Evolutionary conservation across 1,140 invertebrate genomes (phyloP).

Genomic region (Zaprionus ornatus): DNA sequence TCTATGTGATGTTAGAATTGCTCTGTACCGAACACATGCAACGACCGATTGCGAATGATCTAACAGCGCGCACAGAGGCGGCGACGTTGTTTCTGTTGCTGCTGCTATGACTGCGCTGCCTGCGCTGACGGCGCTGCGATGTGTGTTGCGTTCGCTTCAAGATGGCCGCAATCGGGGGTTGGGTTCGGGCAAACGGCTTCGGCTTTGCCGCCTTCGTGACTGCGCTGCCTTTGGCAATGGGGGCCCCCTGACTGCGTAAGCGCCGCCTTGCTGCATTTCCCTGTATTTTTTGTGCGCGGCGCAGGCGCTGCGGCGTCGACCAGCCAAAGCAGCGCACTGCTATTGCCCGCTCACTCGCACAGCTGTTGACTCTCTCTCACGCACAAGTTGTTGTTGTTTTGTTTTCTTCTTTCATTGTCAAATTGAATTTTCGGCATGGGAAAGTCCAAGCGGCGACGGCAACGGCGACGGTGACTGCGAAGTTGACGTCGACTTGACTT

Average conservation of each 20-base stretch:
- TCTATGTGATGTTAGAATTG: not conserved
- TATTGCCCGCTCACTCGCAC: conserved; percentile 23
- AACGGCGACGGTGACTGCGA: conserved; percentile 9
- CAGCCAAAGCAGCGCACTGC: conserved; percentile 60
- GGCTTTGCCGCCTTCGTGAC: conserved; percentile 11
- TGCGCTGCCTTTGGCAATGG: not conserved
- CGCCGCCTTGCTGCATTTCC: conserved; percentile 76
- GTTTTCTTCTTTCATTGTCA: conserved; percentile 66
- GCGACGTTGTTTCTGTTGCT: conserved; percentile 56
- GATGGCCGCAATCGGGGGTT: conserved; percentile 58
- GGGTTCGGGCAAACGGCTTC: conserved; percentile 13
- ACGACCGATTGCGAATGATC: conserved; percentile 75
- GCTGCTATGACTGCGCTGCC: conserved; percentile 19
- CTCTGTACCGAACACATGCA: conserved; percentile 71
- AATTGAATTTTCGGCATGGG: conserved; percentile 81
- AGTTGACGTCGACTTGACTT: conserved; percentile 19
- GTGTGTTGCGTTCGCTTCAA: conserved; percentile 26
- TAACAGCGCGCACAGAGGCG: conserved; percentile 55
- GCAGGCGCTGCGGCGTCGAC: conserved; percentile 62
- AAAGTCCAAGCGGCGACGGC: conserved; percentile 51
- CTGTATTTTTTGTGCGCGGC: conserved; percentile 58
- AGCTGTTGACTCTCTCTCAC: conserved; percentile 5
- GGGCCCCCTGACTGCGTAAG: conserved; percentile 49
- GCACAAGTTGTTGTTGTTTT: conserved; percentile 1
- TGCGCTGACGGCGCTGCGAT: conserved; percentile 32